Evolutionary conservation across 2,888 invertebrate species (phyloP).

Genomic region (Xylophagus ater): DNA sequence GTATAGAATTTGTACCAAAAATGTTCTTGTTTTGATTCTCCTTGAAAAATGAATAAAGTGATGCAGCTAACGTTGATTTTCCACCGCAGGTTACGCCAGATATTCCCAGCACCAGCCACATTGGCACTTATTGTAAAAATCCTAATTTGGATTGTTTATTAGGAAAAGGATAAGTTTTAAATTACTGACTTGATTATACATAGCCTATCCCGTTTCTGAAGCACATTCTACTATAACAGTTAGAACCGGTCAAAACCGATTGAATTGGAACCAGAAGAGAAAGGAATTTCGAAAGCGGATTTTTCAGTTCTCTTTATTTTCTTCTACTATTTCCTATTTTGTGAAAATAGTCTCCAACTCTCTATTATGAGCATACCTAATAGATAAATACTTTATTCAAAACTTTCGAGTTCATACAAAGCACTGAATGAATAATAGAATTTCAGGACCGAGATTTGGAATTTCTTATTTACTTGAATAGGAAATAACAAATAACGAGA

Average conservation of each 20-base stretch:
- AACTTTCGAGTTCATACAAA: too few relatives aligned
- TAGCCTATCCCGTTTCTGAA: conserved; percentile 4
- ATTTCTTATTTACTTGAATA: too few relatives aligned
- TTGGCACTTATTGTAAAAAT: conserved; percentile 33
- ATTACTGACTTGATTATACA: not conserved
- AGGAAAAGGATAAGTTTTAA: not conserved
- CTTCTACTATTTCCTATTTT: too few relatives aligned
- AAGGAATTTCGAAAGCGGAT: not conserved
- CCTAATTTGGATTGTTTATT: not conserved
- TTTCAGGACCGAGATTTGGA: too few relatives aligned
- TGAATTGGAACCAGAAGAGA: not conserved
- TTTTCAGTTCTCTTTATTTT: too few relatives aligned
- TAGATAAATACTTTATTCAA: not conserved
- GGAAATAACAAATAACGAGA: too few relatives aligned
- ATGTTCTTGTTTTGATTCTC: conserved; percentile 26
- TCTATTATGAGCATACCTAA: not conserved
- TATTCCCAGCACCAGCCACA: conserved; percentile 54
- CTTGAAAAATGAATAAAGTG: conserved; percentile 40
- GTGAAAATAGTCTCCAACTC: conserved; percentile 4
- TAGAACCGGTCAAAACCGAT: not conserved
- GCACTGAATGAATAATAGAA: too few relatives aligned
- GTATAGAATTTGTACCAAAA: conserved; percentile 31
- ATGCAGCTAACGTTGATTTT: conserved; percentile 60
- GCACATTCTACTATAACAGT: not conserved
- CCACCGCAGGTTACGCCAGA: conserved; percentile 77